Evolutionary conservation across 2,113 vertebrate species (phyloP), one percentile per base, ranked within the genome.

Genomic region (Rhinolophus sinicus): DNA sequence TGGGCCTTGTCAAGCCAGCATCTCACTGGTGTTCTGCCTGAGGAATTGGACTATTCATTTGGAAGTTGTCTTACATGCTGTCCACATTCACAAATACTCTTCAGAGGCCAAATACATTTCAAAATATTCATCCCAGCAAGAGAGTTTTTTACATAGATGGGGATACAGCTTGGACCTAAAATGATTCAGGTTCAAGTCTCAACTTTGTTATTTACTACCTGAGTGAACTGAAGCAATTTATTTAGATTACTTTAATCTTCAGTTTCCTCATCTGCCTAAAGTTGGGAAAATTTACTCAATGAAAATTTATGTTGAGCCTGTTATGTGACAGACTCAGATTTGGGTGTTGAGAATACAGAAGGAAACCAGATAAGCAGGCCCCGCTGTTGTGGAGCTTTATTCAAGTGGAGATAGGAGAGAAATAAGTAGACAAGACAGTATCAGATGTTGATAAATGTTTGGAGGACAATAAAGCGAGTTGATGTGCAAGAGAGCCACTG

Each of bases 31-130:
- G 86, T 94, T 65, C 60, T 62, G 91, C 94, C 52, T 69, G 38
- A 72, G 82, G 82, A 93, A 97, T 94, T 35, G 89, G 86, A 92
- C 92, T 82, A 26, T 95, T 95, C 83, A 87, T 97, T 93, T 73
- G 83, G 30, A 89, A 72, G 56, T 89, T 86, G 69, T 97, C 95
- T 92, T 67, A 56, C 67, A 78, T 65, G 72, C 60, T 76, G n/a
- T 93, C 38, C 77, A 76, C 73, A 78, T 69, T 94, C 89, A 75
- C 44, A 72, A 72, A 44, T 38, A 35, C 16, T 54, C 54, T n/a
- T 84, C 62, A 22, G 73, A 86, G 62, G 50, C 73, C 60, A 91
- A 52, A 76, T 15, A 65, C 64, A 86, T 70, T 75, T 69, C 73
- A 24, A 75, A 56, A 94, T 84, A 52, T 64, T 95, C 35, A n/a